phyloP scores from a whole-genome alignment of 2,888 invertebrate species.

The Piscicola geometra region DNA sequence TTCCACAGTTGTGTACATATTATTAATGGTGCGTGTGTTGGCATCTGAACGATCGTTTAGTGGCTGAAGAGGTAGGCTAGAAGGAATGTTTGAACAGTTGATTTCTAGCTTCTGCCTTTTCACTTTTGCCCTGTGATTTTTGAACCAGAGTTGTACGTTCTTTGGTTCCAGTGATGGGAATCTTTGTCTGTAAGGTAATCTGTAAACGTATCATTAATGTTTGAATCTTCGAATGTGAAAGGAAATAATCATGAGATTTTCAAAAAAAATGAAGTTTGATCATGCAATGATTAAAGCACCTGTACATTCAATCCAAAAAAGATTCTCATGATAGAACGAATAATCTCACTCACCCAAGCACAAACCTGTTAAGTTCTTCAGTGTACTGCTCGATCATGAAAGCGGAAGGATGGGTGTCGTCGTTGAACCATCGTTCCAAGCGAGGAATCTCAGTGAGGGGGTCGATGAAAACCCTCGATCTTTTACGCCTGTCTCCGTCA shows the following conservation, averaged over 20 bases:
- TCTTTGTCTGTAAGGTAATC: conserved; percentile 93
- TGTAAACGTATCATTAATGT: too few relatives aligned
- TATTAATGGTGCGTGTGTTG: not conserved
- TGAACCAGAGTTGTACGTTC: conserved; percentile 99
- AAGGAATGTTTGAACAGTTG: conserved; percentile 14
- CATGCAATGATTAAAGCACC: too few relatives aligned
- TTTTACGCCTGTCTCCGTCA: conserved; percentile 77
- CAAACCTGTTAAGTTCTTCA: conserved; percentile 76
- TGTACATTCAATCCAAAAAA: too few relatives aligned
- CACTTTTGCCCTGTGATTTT: conserved; percentile 95
- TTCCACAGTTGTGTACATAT: not conserved
- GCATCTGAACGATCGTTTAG: not conserved
- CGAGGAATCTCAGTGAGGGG: conserved; percentile 87
- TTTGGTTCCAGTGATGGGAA: conserved; percentile 97
- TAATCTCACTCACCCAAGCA: not conserved
- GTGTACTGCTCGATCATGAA: conserved; percentile 95
- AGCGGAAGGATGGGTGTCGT: conserved; percentile 97
- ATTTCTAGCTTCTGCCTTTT: conserved; percentile 64
- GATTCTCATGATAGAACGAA: not conserved
- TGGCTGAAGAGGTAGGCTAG: not conserved
- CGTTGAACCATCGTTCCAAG: conserved; percentile 77
- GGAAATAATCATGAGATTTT: too few relatives aligned
- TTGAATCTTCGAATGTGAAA: too few relatives aligned
- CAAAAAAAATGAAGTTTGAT: too few relatives aligned
- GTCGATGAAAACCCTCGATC: conserved; percentile 97